Evolutionary conservation across 2,113 vertebrate species (phyloP).

Genomic region (Cheirogaleus medius): DNA sequence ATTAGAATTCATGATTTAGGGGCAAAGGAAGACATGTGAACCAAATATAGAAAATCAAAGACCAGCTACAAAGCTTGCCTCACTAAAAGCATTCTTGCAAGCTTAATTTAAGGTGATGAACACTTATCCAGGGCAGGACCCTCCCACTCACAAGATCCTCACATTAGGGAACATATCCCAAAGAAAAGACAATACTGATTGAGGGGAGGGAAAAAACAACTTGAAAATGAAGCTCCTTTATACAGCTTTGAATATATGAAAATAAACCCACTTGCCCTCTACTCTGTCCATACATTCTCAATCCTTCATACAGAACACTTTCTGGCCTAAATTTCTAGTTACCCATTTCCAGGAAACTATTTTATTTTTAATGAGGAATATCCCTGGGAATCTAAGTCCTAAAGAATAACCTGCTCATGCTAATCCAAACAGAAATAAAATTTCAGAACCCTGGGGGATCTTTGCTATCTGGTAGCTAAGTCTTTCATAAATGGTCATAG

Average conservation of each 20-base stretch:
- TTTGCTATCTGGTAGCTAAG: background rate
- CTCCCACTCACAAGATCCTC: background rate
- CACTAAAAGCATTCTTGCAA: background rate
- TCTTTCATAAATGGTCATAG: conserved; percentile 30
- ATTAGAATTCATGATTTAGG: background rate
- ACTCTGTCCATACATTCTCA: background rate
- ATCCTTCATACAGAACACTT: background rate
- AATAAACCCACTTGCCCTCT: background rate
- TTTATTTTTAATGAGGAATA: background rate
- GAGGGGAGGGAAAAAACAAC: fast-evolving
- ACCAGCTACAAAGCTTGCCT: background rate
- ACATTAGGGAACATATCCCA: background rate
- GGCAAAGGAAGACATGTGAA: background rate
- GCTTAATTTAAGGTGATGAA: background rate
- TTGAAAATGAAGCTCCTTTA: background rate
- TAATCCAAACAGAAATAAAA: background rate
- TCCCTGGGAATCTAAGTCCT: background rate
- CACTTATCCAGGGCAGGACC: background rate
- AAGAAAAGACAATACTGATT: background rate
- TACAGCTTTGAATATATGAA: background rate
- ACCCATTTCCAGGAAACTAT: background rate
- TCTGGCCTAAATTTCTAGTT: background rate
- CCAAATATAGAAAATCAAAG: background rate
- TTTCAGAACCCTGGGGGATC: background rate
- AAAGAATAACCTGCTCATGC: background rate